Conservation (phyloP, 2,888 invertebrate genomes). For the Acleris cristana region DNA sequence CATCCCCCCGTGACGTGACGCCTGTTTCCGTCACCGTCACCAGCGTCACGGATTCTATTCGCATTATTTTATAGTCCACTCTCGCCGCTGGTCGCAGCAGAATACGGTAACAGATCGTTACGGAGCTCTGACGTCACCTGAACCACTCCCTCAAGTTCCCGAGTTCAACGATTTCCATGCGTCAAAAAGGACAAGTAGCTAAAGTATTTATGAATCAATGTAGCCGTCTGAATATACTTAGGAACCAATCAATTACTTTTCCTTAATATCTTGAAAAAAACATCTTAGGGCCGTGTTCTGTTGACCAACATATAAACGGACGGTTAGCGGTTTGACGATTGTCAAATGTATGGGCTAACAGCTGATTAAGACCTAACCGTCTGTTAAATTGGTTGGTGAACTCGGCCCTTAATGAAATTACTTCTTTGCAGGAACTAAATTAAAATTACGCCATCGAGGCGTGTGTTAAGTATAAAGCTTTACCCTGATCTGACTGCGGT, state of each 20-base stretch:
- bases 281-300: no score
- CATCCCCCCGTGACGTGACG: no score
- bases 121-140: conserved; percentile 28
- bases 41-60: neutral
- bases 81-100: neutral
- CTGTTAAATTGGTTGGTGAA: no score
- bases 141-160: conserved; percentile 27
- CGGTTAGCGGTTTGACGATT: no score
- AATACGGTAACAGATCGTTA: conserved; percentile 26
- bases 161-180: conserved; percentile 27
- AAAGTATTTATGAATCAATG: no score
- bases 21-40: no score
- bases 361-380: no score
- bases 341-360: no score
- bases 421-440: neutral
- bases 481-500: conserved; percentile 8
- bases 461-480: neutral
- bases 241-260: neutral
- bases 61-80: neutral
- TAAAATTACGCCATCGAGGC: neutral
- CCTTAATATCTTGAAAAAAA: conserved; percentile 7
- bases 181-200: neutral
- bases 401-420: no score
- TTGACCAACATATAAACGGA: no score
- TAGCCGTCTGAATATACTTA: no score